Evolutionary conservation across 2,113 vertebrate genomes (phyloP).

Genomic region (Empidonax traillii): DNA sequence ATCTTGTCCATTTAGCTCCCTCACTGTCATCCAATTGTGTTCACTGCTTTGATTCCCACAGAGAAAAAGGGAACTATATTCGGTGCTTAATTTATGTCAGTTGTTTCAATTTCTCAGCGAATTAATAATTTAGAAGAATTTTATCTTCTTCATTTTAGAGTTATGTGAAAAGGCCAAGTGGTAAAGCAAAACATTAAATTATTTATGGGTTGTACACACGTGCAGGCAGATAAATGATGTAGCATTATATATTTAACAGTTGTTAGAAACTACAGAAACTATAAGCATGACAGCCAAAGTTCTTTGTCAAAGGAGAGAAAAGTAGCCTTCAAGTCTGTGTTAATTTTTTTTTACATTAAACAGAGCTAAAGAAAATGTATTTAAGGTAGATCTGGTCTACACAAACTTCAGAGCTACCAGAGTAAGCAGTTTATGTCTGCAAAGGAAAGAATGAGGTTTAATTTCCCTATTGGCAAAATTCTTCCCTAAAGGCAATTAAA

Average conservation of each 20-base stretch:
- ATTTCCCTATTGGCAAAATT: neutral
- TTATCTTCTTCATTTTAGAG: neutral
- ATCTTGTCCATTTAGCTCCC: neutral
- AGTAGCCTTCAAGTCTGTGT: neutral
- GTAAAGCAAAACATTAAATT: slow-evolving; percentile 41
- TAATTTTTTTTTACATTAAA: neutral
- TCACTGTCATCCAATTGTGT: neutral
- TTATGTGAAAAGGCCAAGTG: neutral
- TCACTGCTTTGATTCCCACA: slow-evolving; percentile 9
- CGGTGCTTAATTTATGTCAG: neutral
- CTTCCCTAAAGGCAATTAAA: neutral
- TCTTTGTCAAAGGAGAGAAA: neutral
- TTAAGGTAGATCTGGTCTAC: neutral
- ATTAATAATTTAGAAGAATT: slow-evolving; percentile 50
- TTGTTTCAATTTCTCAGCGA: slow-evolving; percentile 29
- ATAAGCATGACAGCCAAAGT: neutral
- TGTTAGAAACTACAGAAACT: neutral
- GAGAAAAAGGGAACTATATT: neutral
- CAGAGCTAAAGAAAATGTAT: neutral
- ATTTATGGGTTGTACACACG: neutral
- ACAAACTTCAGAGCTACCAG: neutral
- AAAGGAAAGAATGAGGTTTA: neutral
- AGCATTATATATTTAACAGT: slow-evolving; percentile 4
- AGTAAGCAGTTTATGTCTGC: neutral
- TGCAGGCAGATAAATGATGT: neutral